phyloP scores from a whole-genome alignment of 1,140 invertebrate species.

The Cyrtorhinus lividipennis region DNA sequence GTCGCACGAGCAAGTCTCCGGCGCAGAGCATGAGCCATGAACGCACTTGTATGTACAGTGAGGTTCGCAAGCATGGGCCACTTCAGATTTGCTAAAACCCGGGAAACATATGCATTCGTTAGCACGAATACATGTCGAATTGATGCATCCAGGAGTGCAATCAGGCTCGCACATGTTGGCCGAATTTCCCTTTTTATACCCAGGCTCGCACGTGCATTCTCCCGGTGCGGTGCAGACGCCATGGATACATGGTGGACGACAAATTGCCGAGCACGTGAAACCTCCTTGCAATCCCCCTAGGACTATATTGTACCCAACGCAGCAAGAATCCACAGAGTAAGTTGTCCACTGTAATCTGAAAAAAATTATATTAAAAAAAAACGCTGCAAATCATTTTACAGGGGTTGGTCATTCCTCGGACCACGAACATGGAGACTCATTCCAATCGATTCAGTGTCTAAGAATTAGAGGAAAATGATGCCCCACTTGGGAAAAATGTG shows the following conservation, averaged over 20 bases:
- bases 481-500: no score
- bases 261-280: not conserved
- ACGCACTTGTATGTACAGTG: not conserved
- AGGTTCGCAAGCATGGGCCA: conserved; percentile 1
- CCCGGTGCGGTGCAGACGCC: not conserved
- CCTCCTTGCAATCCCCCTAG: not conserved
- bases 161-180: not conserved
- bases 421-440: no score
- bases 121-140: not conserved
- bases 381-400: no score
- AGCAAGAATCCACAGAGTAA: no score
- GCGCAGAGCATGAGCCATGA: conserved; percentile 1
- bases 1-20: not conserved
- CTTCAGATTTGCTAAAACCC: not conserved
- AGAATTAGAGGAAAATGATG: no score
- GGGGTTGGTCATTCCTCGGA: no score
- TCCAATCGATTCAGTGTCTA: no score
- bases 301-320: no score
- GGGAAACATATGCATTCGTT: not conserved
- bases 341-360: no score
- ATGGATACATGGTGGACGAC: not conserved
- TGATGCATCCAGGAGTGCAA: not conserved
- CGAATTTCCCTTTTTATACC: not conserved
- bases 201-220: not conserved
- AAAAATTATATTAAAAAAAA: no score